Evolutionary conservation across 2,888 invertebrate species (phyloP), one percentile per base, ranked within the genome.

Genomic region (Drosophila ezoana): DNA sequence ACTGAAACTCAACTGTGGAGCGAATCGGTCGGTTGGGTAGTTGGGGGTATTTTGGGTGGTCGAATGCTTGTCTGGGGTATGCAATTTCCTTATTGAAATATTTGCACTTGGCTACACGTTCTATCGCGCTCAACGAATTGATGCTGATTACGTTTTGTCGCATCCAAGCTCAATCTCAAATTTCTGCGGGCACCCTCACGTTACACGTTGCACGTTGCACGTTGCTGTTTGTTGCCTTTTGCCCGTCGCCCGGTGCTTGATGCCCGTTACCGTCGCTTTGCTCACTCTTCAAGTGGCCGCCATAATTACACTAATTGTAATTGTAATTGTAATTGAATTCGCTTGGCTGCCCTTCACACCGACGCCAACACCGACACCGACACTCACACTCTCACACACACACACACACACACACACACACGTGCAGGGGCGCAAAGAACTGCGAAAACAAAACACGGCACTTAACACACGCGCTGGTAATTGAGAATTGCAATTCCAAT

Each of bases 261-360:
- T 43, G 37, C 52, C 38, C 37, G 32, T 41, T 47, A 18, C 53
- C 49, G 44, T 23, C 14, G 20, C 43, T 44, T 44, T 16, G 54
- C 54, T 44, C 54, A 44, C 72, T 71, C 54, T 54, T 80, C 75
- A 87, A 81, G 87, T 79, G 72, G 76, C 64, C 76, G 76, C 80
- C 82, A 84, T 87, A 87, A 87, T 87, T 85, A 87, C 83, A 77
- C 72, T 79, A 79, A 81, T 81, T 80, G 84, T 66, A 69, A 69
- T 79, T 76, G 79, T 79, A 81, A 79, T 76, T 85, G 86, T 84
- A 87, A 87, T 85, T 85, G 65, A 87, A 82, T 79, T 87, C 87
- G 80, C 85, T 81, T 72, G 71, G 57, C 58, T 78, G 72, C 85
- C 61, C 57, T 76, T 82, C 60, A 61, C 65, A 57, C 69, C 62